Percentiles rank a stretch among this genome's conserved stretches.
Conservation (phyloP, 2,113 vertebrate genomes). For the Actenoides lindsayi region DNA sequence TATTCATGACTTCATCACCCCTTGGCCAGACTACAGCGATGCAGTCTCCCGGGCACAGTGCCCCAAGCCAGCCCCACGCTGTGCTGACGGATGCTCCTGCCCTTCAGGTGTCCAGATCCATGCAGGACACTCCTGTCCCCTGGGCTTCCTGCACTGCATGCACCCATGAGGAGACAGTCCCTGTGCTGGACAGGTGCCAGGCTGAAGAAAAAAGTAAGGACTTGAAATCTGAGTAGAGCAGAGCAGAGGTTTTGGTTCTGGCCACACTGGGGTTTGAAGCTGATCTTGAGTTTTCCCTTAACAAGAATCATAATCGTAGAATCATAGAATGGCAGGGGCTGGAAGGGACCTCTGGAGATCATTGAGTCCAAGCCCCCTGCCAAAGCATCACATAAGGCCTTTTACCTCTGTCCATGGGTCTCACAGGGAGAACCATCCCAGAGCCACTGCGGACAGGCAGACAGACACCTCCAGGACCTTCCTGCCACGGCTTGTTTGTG, state of each 20-base stretch:
- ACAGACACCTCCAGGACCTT: not conserved
- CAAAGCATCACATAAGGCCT: too few relatives aligned
- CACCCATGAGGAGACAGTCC: rapidly evolving
- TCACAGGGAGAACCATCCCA: not conserved
- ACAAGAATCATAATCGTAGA: not conserved
- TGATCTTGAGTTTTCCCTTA: not conserved
- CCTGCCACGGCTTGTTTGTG: not conserved
- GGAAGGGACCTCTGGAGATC: too few relatives aligned
- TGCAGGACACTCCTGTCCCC: not conserved
- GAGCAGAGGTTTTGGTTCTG: rapidly evolving
- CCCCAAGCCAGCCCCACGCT: not conserved
- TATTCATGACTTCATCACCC: constrained; percentile 27
- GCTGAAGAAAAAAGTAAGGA: too few relatives aligned
- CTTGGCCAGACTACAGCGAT: not conserved
- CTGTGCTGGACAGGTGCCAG: not conserved
- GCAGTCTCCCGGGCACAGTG: not conserved
- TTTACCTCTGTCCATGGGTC: not conserved
- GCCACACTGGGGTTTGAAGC: not conserved
- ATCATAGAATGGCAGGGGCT: too few relatives aligned
- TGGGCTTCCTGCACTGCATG: rapidly evolving
- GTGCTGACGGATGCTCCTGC: not conserved
- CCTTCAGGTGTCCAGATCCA: not conserved
- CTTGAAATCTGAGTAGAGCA: not conserved
- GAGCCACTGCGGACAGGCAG: not conserved
- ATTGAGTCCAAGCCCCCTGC: too few relatives aligned